Conservation (phyloP, 53 echinoderm and acorn worm species). For the Holothuria leucospilota region DNA sequence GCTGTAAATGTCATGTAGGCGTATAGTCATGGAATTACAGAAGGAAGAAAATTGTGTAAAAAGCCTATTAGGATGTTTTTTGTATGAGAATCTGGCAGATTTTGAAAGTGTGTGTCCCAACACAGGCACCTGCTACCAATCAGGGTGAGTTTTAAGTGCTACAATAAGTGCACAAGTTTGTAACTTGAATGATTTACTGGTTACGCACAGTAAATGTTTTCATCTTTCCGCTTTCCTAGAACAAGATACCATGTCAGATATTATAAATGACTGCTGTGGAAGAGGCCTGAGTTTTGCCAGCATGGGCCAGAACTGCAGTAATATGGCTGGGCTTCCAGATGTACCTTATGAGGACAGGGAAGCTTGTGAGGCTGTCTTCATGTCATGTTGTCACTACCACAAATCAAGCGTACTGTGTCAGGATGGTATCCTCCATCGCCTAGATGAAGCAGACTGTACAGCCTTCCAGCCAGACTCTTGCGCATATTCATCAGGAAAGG, state of each 20-base stretch:
- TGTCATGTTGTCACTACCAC: slow-evolving; percentile 71
- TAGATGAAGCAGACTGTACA: slow-evolving; percentile 61
- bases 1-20: no score
- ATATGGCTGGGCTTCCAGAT: slow-evolving; percentile 58
- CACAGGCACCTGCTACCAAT: no score
- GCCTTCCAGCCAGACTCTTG: neutral
- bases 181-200: no score
- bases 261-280: slow-evolving; percentile 76
- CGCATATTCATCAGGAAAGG: slow-evolving; percentile 61
- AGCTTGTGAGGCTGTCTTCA: slow-evolving; percentile 68
- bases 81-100: no score
- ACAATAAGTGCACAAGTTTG: no score
- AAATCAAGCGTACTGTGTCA: slow-evolving; percentile 56
- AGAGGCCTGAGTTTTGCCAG: slow-evolving; percentile 66
- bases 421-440: slow-evolving; percentile 47
- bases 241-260: slow-evolving; percentile 13
- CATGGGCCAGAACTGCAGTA: slow-evolving; percentile 59
- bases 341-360: slow-evolving; percentile 51
- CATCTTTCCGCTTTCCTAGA: neutral
- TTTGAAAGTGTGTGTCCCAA: no score
- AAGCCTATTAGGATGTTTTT: no score
- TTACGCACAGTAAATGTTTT: neutral
- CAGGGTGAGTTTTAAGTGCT: no score
- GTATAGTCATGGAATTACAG: no score
- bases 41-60: no score